phyloP scores from a whole-genome alignment of 2,797 vertebrate genomes.

The Limosa lapponica region DNA sequence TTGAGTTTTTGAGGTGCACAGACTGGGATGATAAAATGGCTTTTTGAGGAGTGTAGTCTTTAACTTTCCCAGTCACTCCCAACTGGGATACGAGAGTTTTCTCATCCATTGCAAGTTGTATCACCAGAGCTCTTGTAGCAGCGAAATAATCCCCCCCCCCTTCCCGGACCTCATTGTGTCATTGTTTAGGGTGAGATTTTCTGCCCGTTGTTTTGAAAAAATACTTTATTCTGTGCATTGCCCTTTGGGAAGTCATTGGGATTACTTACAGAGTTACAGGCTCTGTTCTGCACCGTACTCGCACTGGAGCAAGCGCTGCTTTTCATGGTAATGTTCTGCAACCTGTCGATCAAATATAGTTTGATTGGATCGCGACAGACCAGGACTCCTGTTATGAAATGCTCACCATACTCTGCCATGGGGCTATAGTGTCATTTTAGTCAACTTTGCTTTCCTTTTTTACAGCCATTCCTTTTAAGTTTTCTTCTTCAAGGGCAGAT shows the following conservation, averaged over 20 bases:
- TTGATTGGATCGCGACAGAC: neutral
- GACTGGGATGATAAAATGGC: neutral
- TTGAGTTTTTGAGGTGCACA: neutral
- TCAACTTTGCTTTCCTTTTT: neutral
- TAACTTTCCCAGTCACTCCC: neutral
- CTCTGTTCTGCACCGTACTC: neutral
- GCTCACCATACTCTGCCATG: neutral
- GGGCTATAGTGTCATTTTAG: neutral
- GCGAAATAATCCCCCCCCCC: fast-evolving
- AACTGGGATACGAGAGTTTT: neutral
- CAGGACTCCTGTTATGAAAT: neutral
- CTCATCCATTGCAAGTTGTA: neutral
- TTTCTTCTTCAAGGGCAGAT: neutral
- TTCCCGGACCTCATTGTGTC: neutral
- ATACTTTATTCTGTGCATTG: neutral
- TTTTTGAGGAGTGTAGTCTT: neutral
- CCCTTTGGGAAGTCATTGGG: neutral
- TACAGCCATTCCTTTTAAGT: neutral
- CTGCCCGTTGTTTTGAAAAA: neutral
- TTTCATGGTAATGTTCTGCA: neutral
- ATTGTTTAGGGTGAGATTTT: neutral
- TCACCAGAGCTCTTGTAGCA: neutral
- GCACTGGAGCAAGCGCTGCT: neutral
- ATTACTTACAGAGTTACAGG: neutral
- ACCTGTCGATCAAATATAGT: neutral